These are phyloP conservation scores for Molanna angustata DNA, from an alignment of 2,888 invertebrate genomes.

Conservation along the genomic window DNA sequence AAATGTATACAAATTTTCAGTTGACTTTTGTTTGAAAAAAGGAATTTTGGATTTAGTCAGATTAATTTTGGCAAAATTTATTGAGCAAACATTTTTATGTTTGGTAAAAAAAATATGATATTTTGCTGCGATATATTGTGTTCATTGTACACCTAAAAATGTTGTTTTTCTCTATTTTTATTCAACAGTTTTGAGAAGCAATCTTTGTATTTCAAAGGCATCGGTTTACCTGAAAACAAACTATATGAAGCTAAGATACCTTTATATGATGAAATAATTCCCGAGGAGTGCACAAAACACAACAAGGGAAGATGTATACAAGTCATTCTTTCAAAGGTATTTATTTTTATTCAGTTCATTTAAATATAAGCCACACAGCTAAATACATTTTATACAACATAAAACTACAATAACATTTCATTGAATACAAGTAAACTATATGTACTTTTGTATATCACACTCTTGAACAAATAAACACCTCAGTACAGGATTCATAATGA, in stretches of 20 bases:
- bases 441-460: too few species aligned
- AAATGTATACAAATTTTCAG: too few species aligned
- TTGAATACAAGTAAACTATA: too few species aligned
- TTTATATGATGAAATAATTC: constrained; percentile 77
- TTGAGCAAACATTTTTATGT: too few species aligned
- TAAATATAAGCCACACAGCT: too few species aligned
- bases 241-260: constrained; percentile 85
- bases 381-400: too few species aligned
- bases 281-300: constrained; percentile 71
- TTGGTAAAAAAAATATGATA: not conserved
- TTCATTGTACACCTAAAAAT: not conserved
- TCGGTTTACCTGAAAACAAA: constrained; percentile 80
- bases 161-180: constrained; percentile 24
- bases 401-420: too few species aligned
- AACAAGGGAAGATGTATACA: constrained; percentile 74
- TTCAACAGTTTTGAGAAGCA: constrained; percentile 62
- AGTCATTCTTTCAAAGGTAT: constrained; percentile 64
- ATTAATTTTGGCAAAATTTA: too few species aligned
- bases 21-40: too few species aligned
- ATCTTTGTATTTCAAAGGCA: constrained; percentile 78
- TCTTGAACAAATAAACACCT: too few species aligned
- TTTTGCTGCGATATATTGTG: not conserved
- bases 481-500: too few species aligned
- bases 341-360: too few species aligned
- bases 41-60: not conserved